Evolutionary conservation across 2,113 vertebrate species (phyloP), one percentile per base, ranked within the genome.

Genomic region (Salvator merianae): DNA sequence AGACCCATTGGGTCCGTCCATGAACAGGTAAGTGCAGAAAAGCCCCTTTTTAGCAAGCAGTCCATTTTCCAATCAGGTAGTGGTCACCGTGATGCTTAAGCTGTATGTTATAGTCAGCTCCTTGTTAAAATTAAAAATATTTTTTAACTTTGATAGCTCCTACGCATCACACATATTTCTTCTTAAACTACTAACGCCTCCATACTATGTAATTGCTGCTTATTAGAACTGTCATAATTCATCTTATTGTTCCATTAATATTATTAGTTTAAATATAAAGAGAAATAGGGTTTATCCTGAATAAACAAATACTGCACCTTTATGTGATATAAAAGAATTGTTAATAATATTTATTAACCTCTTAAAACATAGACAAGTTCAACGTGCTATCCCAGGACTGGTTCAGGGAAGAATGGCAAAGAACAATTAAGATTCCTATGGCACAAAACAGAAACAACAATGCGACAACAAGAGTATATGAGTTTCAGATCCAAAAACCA

Each of bases 191-290:
- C 83, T 82, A 87, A 84, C 85, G 89, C 62, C 90, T 86, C 90
- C 86, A 87, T 86, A 91, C 90, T 83, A 81, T 90, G 91, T 83
- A 63, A 87, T 88, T 68, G 77, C 79, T 87, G 83, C 20, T 92
- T 91, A 89, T 43, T 90, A 83, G 91, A 94, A 82, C 65, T 87
- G 80, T 75, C 74, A 34, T 65, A 88, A 70, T 88, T 86, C 75
- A 62, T 34, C 2, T 66, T 84, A 79, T 68, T 43, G 0, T 47
- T 12, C 76, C 26, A 88, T 88, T 86, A 89, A 82, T 92, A 87
- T 84, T 86, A 36, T 34, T 87, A 34, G 87, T 90, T 92, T 86
- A 91, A 88, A 83, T 81, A 89, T 89, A 85, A 80, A 77, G 9
- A 65, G 63, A 65, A 30, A 65, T 65, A 65, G 22, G 28, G 22